Evolutionary conservation across 2,797 vertebrate genomes (phyloP), one percentile per base, ranked within the genome.

Genomic region (Lates japonicus): DNA sequence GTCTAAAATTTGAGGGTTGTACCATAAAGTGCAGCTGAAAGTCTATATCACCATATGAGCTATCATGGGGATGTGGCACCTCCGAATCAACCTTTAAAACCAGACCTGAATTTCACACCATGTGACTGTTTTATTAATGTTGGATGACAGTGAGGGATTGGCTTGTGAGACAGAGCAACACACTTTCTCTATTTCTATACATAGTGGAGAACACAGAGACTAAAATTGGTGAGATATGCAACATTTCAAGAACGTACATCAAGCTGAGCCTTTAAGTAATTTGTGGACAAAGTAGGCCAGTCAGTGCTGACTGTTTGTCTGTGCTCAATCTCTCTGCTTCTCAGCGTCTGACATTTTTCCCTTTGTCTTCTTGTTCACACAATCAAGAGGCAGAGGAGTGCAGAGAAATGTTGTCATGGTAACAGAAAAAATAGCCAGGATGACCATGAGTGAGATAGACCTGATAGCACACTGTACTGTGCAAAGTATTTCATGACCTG

Each of bases 351-450:
- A 90, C 90, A 91, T 92, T 87, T 88, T 87, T 83, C 85, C 78
- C 77, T 90, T 84, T 87, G 87, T 92, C 82, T 90, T 65, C 81
- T 73, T 58, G 60, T 91, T 89, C 79, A 86, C 91, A 92, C 90
- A 85, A 90, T 93, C 81, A 88, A 75, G 84, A 89, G 77, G 80
- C 86, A 78, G 86, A 78, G 79, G 70, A 80, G 86, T 80, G 84
- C 89, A 82, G 85, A 80, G 74, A 80, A 75, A 73, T 39, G 94
- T 94, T 92, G 93, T 93, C 94, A 94, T 94, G 90, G 94, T 72
- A 90, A 95, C 88, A 70, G 89, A 79, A 81, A 81, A 90, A 92
- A 87, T 82, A 86, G 84, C 85, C 85, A 73, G 82, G 74, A 87
- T 92, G 91, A 92, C 92, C 91, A 85, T 77, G 85, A 92, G 87